Evolutionary conservation across 1,140 invertebrate species (phyloP).

Genomic region (Cyrtorhinus lividipennis): DNA sequence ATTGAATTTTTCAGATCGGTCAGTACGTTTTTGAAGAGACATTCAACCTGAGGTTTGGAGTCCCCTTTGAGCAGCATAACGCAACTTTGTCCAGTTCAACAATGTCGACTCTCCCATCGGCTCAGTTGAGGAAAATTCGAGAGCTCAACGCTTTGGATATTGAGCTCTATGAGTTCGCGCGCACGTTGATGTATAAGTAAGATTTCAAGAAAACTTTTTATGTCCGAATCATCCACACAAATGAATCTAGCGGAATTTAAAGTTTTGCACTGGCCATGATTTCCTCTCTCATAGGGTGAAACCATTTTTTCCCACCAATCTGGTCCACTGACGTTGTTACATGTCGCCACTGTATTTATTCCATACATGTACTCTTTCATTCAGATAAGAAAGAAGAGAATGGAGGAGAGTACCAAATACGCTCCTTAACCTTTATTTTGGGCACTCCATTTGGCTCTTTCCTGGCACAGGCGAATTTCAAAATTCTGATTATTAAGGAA

Average conservation of each 20-base stretch:
- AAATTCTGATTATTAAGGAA: no score
- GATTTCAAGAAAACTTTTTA: slow-evolving; percentile 19
- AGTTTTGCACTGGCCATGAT: neutral
- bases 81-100: slow-evolving; percentile 66
- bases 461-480: no score
- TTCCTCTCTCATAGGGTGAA: no score
- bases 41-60: slow-evolving; percentile 81
- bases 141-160: slow-evolving; percentile 79
- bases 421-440: no score
- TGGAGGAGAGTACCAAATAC: no score
- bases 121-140: slow-evolving; percentile 59
- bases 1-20: slow-evolving; percentile 44
- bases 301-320: no score
- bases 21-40: slow-evolving; percentile 96
- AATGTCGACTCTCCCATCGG: slow-evolving; percentile 50
- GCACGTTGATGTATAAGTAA: slow-evolving; percentile 62
- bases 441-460: no score
- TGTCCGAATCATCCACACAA: neutral
- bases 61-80: slow-evolving; percentile 81
- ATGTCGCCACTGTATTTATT: no score
- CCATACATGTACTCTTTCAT: no score
- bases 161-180: slow-evolving; percentile 87
- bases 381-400: no score
- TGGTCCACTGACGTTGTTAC: no score
- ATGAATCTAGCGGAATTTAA: neutral